A percentile compares a stretch with the other conserved stretches of the same genome.
Evolutionary conservation across 2,797 vertebrate genomes (phyloP).

Genomic region (Alauda arvensis): DNA sequence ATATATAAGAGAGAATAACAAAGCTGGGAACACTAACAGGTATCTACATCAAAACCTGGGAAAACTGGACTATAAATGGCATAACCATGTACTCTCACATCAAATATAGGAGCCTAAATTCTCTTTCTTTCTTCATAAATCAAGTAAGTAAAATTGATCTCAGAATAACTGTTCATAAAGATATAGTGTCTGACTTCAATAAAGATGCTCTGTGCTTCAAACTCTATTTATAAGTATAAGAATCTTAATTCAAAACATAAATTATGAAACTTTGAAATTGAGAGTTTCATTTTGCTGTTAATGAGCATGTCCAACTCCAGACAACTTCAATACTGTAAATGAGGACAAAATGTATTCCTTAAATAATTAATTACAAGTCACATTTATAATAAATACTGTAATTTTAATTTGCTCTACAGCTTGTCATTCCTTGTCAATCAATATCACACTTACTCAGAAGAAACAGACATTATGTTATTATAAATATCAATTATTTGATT

Average conservation of each 20-base stretch:
- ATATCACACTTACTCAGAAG: not conserved
- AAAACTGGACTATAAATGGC: not conserved
- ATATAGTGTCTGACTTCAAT: not conserved
- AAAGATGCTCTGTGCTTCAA: not conserved
- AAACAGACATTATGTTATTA: not conserved
- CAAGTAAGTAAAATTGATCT: not conserved
- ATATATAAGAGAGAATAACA: not conserved
- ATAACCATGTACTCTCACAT: not conserved
- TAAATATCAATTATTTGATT: not conserved
- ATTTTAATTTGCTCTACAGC: slow-evolving; percentile 37
- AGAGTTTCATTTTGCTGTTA: slow-evolving; percentile 6
- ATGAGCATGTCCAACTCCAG: not conserved
- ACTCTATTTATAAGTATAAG: not conserved
- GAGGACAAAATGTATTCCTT: not conserved
- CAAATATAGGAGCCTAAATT: not conserved
- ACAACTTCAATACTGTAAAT: slow-evolving; percentile 19
- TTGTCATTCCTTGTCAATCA: slow-evolving; percentile 37
- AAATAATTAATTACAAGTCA: slow-evolving; percentile 38
- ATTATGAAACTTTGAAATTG: not conserved
- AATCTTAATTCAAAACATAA: not conserved
- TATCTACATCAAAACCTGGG: not conserved
- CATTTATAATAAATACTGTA: slow-evolving; percentile 41
- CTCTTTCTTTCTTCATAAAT: not conserved
- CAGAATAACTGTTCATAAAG: not conserved
- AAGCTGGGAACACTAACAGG: not conserved